A percentile compares a stretch with the other conserved stretches of the same genome.
Evolutionary conservation across 1,140 invertebrate genomes (phyloP).

Genomic region (Drosophila rufa): DNA sequence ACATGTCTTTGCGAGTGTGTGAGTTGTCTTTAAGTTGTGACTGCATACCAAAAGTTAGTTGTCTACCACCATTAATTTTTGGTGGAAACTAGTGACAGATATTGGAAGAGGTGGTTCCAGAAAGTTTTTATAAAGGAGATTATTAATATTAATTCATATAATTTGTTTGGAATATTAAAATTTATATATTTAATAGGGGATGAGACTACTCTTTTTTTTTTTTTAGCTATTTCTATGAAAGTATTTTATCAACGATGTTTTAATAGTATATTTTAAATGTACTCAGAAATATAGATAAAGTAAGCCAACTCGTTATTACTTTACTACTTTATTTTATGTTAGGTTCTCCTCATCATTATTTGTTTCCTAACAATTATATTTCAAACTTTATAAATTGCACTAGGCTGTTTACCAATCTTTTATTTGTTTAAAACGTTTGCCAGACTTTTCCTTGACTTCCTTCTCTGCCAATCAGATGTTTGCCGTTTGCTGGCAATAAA

Average conservation of each 20-base stretch:
- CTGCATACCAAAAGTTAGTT: constrained; percentile 59
- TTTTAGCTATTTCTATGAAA: too few species aligned
- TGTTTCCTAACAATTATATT: too few species aligned
- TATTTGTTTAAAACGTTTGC: background rate
- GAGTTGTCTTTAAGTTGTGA: constrained; percentile 39
- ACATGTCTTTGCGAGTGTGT: constrained; percentile 19
- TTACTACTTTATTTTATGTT: too few species aligned
- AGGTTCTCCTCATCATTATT: too few species aligned
- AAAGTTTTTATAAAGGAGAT: background rate
- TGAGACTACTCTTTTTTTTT: too few species aligned
- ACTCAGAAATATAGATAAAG: too few species aligned
- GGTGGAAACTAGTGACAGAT: constrained; percentile 17
- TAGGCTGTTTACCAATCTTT: too few species aligned
- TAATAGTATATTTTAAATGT: too few species aligned
- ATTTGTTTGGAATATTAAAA: background rate
- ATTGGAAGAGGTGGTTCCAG: constrained; percentile 4
- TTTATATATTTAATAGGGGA: too few species aligned
- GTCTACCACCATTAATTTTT: constrained; percentile 31
- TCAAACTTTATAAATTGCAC: too few species aligned
- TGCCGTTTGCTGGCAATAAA: constrained; percentile 32
- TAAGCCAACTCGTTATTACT: too few species aligned
- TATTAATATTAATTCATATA: background rate
- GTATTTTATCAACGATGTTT: too few species aligned
- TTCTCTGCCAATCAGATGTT: constrained; percentile 36
- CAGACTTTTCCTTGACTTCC: constrained; percentile 20